Evolutionary conservation across 2,113 vertebrate genomes (phyloP), one percentile per base, ranked within the genome.

Genomic region (Mustelus asterias): DNA sequence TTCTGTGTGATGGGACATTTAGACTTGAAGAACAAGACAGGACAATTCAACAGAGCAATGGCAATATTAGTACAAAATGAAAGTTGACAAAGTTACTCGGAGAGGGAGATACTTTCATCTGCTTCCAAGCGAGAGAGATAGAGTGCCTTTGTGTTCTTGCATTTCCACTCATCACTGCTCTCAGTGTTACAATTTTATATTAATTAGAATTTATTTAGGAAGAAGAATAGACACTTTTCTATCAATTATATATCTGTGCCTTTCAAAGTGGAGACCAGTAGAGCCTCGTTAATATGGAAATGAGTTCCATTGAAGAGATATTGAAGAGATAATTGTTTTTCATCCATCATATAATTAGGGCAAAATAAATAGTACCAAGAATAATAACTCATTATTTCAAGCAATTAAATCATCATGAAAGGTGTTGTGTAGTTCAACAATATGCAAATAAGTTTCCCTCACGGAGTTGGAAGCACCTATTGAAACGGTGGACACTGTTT

Each of bases 221-320:
- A 95, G 26, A 44, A 44, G 37, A 54, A 69, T 13, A 48, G 29
- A 54, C 44, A 76, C 67, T 24, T 54, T 13, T 41, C 69, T 72
- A 76, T 95, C 94, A 95, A 95, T 95, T 72, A 95, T 72, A 95
- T 69, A 37, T 69, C 67, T 69, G 65, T 29, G 26, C 44, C 26
- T 95, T 93, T 72, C 94, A 72, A 95, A 70, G 33, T 93, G 16
- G 33, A 67, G 60, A 90, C 89, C 89, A 72, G 67, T 33, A 24
- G 67, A 72, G 94, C 33, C 94, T 95, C 94, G 69, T 95, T 95
- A 95, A 95, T 72, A 76, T 95, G 94, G 94, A 95, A 95, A 95
- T 95, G 67, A 95, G 37, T 54, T 95, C 69, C 41, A 95, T 54
- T 95, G 67, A 72, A 29, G 69, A 72, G 44, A 95, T 95, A 95